Evolutionary conservation across 2,113 vertebrate genomes (phyloP).

Genomic region (Cryptotis parvus): DNA sequence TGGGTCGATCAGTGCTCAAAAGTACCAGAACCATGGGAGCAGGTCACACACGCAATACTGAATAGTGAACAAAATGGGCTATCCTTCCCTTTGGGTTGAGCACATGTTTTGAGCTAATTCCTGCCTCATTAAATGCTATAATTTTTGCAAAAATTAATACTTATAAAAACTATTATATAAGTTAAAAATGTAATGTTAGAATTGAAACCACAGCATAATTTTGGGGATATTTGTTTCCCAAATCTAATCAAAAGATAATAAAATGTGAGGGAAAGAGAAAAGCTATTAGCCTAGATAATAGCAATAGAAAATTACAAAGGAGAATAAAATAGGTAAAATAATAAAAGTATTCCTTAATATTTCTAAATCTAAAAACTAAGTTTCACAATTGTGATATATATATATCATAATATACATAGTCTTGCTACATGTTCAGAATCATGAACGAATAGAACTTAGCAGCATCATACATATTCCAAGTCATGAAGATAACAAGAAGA

Average conservation of each 20-base stretch:
- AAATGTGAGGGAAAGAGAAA: neutral
- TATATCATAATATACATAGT: no score
- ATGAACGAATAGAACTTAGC: neutral
- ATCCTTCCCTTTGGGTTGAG: no score
- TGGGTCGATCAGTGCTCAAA: no score
- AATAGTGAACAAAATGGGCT: no score
- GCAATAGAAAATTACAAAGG: neutral
- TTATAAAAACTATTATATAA: neutral
- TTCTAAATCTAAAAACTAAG: neutral
- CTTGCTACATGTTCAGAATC: neutral
- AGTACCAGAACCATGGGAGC: no score
- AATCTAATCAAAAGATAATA: neutral
- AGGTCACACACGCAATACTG: no score
- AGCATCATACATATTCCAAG: neutral
- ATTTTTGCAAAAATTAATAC: neutral
- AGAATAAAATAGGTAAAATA: neutral
- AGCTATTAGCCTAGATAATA: neutral
- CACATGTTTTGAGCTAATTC: no score
- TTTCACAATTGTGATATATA: neutral
- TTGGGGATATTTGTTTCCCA: neutral
- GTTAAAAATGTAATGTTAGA: neutral
- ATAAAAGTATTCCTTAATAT: neutral
- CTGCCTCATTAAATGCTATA: neutral
- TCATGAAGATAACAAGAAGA: neutral
- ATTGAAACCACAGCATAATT: neutral